Evolutionary conservation across 2,113 vertebrate genomes (phyloP).

Genomic region (Lathamus discolor): DNA sequence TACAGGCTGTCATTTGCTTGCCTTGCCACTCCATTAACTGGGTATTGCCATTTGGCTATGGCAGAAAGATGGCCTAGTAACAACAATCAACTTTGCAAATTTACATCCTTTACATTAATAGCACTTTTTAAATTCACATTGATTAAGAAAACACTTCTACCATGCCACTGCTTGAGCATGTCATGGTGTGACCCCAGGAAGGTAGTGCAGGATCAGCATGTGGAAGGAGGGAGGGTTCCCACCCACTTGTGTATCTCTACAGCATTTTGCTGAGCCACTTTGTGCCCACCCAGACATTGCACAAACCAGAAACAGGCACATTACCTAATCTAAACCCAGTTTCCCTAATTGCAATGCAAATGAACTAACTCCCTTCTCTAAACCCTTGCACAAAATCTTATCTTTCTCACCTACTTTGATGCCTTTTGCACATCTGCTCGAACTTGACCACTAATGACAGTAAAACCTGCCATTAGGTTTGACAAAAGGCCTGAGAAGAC

Average conservation of each 20-base stretch:
- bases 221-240: not conserved
- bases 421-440: not conserved
- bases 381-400: not conserved
- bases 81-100: not conserved
- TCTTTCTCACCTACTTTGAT: not conserved
- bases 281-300: not conserved
- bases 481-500: not conserved
- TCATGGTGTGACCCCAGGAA: not conserved
- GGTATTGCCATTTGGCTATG: not conserved
- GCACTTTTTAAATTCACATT: not conserved
- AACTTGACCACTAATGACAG: not conserved
- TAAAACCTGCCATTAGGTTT: not conserved
- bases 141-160: not conserved
- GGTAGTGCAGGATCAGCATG: not conserved
- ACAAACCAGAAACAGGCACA: accelerated
- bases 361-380: not conserved
- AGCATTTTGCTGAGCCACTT: not conserved
- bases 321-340: not conserved
- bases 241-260: not conserved
- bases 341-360: not conserved
- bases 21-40: not conserved
- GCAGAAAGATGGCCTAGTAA: not conserved
- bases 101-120: not conserved
- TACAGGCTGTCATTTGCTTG: not conserved
- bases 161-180: not conserved